A percentile compares a stretch with the other conserved stretches of the same genome.
These are phyloP conservation scores for Slavum lentiscoides DNA, from an alignment of 2,888 invertebrate genomes.

Conservation along the genomic window DNA sequence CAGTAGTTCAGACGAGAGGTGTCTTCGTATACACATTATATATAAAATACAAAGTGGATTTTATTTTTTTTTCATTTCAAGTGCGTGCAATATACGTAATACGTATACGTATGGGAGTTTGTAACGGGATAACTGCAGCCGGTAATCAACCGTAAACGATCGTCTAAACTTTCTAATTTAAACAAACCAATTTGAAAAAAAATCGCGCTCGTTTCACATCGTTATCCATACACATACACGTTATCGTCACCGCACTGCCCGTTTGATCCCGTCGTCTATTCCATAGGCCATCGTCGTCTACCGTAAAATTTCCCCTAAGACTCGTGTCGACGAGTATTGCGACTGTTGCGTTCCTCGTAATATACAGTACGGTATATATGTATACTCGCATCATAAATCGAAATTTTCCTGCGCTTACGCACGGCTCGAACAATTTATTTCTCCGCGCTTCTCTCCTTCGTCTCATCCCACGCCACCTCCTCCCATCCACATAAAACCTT, in stretches of 20 bases:
- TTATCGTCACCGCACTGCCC: neutral
- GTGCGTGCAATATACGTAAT: no score
- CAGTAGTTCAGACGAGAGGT: no score
- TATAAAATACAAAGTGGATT: no score
- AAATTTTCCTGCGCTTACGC: neutral
- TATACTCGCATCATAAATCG: neutral
- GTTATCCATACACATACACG: neutral
- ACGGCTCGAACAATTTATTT: neutral
- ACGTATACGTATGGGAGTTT: no score
- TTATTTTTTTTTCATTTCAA: no score
- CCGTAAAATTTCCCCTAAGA: neutral
- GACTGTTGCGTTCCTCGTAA: neutral
- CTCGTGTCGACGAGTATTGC: neutral
- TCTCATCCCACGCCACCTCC: neutral
- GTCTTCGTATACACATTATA: no score
- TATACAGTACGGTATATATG: no score
- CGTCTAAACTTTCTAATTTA: neutral
- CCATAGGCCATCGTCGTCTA: neutral
- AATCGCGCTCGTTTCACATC: neutral
- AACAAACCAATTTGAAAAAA: neutral
- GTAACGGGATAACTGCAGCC: no score
- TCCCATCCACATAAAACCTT: neutral
- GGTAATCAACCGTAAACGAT: neutral
- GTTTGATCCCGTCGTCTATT: neutral
- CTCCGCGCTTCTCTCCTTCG: neutral